phyloP scores from a whole-genome alignment of 2,888 invertebrate species.

The Quadroppia sp. region DNA sequence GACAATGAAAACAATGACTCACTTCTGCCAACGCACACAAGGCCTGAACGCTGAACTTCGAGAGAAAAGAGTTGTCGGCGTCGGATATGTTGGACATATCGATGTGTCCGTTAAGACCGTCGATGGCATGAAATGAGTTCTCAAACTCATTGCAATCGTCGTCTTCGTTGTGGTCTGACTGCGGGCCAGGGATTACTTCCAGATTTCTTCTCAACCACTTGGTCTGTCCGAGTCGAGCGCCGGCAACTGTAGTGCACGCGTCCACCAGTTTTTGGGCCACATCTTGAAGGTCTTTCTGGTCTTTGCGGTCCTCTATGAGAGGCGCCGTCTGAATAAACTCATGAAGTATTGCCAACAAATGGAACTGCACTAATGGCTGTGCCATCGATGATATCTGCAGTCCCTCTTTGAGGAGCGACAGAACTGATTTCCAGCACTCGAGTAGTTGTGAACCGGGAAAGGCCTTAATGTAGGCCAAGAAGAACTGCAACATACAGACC shows the following conservation, averaged over 20 bases:
- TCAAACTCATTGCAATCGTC: conserved; percentile 38
- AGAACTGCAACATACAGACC: conserved; percentile 74
- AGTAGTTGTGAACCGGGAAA: conserved; percentile 66
- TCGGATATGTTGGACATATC: conserved; percentile 38
- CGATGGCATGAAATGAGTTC: conserved; percentile 20
- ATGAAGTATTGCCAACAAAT: conserved; percentile 71
- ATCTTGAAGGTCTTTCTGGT: conserved; percentile 69
- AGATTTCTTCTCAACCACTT: conserved; percentile 79
- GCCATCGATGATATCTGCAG: conserved; percentile 57
- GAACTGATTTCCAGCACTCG: conserved; percentile 72
- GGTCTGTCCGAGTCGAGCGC: conserved; percentile 77
- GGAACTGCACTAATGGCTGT: conserved; percentile 59
- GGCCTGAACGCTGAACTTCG: conserved; percentile 65
- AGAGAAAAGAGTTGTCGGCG: conserved; percentile 31
- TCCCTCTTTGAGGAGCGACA: conserved; percentile 70
- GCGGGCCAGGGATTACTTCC: conserved; percentile 63
- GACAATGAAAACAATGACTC: conserved; percentile 39
- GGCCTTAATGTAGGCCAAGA: conserved; percentile 62
- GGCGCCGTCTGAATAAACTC: conserved; percentile 76
- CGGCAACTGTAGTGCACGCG: conserved; percentile 74
- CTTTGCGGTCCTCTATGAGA: conserved; percentile 70
- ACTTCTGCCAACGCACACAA: conserved; percentile 68
- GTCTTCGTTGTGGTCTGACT: conserved; percentile 50
- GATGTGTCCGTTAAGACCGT: conserved; percentile 26
- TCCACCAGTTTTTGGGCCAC: conserved; percentile 65